Evolutionary conservation across 2,113 vertebrate genomes (phyloP).

Genomic region (Sigmodon hispidus): DNA sequence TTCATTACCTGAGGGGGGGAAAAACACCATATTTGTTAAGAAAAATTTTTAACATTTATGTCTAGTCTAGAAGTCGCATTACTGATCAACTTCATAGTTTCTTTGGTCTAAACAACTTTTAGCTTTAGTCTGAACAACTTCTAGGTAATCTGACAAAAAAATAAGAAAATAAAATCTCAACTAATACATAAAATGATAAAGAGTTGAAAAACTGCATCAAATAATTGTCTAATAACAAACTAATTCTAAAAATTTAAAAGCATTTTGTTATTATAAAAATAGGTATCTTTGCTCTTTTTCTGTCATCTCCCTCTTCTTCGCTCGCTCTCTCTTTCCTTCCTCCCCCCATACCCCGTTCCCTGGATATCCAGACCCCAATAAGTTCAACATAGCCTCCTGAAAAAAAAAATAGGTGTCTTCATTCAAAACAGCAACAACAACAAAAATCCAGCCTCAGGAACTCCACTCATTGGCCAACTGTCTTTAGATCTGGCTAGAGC

Average conservation of each 20-base stretch:
- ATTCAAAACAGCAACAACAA: slow-evolving; percentile 15
- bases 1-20: slow-evolving; percentile 90
- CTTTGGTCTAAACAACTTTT: slow-evolving; percentile 1
- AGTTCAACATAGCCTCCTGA: too few relatives aligned
- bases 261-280: slow-evolving; percentile 34
- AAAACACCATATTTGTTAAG: not conserved
- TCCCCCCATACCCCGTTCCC: too few relatives aligned
- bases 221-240: slow-evolving; percentile 36
- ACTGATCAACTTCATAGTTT: slow-evolving; percentile 5
- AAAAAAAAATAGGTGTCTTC: not conserved
- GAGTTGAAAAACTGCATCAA: not conserved
- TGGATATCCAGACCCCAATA: too few relatives aligned
- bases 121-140: not conserved
- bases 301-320: too few relatives aligned
- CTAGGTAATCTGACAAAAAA: not conserved
- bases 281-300: too few relatives aligned
- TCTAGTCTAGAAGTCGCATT: slow-evolving; percentile 12
- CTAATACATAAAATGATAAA: slow-evolving; percentile 23
- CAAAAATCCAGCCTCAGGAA: not conserved
- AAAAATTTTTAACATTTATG: not conserved
- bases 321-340: too few relatives aligned
- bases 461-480: slow-evolving; percentile 20
- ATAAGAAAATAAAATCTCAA: not conserved
- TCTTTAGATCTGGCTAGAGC: slow-evolving; percentile 31
- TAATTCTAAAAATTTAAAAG: slow-evolving; percentile 50